Conservation (phyloP, 2,888 invertebrate species). For the Papilio demoleus region DNA sequence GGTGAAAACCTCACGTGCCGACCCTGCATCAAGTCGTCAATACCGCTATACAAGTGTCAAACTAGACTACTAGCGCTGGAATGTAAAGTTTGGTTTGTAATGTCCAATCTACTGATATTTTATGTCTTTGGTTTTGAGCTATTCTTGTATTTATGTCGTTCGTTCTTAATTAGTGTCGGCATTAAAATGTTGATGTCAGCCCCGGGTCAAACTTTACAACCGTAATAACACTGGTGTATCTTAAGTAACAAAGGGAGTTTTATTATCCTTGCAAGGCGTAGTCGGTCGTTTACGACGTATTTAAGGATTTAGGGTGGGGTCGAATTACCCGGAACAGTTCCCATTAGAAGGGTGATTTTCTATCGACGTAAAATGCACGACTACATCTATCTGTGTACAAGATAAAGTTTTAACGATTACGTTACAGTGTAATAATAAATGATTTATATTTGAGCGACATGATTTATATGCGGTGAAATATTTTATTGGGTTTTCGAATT, state of each 20-base stretch:
- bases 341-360: constrained; percentile 27
- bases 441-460: background rate
- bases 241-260: constrained; percentile 54
- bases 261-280: constrained; percentile 61
- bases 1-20: no score
- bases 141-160: constrained; percentile 12
- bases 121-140: background rate
- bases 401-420: background rate
- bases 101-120: background rate
- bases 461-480: background rate
- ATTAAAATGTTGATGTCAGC: constrained; percentile 16
- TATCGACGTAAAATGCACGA: constrained; percentile 18
- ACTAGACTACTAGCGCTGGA: no score
- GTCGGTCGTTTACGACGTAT: constrained; percentile 55
- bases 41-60: no score
- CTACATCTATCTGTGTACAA: background rate
- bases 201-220: constrained; percentile 45
- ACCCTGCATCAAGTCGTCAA: no score
- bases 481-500: background rate
- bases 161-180: constrained; percentile 10
- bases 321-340: constrained; percentile 28
- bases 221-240: constrained; percentile 46
- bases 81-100: no score
- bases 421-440: background rate
- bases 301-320: constrained; percentile 47